Conservation (phyloP, 2,113 vertebrate species). For the Sebastes schlegelii region DNA sequence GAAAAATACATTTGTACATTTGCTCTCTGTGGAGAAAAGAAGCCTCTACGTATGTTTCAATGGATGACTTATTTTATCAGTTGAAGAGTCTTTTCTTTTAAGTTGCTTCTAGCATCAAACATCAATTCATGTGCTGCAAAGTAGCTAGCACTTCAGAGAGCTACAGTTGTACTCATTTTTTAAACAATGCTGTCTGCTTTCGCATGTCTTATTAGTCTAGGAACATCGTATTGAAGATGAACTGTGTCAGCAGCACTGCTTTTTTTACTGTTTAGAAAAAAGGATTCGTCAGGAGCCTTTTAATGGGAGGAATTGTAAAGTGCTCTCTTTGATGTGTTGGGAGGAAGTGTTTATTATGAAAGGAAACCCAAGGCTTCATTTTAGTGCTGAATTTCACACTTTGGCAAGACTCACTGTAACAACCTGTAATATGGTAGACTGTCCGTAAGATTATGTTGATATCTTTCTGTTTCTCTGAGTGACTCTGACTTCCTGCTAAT, state of each 20-base stretch:
- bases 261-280: conserved; percentile 16
- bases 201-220: conserved; percentile 33
- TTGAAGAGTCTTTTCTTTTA: conserved; percentile 37
- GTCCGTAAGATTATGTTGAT: conserved; percentile 6
- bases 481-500: conserved; percentile 22
- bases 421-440: conserved; percentile 23
- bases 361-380: conserved; percentile 1
- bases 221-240: conserved; percentile 36
- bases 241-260: conserved; percentile 17
- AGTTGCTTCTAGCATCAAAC: conserved; percentile 35
- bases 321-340: conserved; percentile 51
- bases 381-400: conserved; percentile 17
- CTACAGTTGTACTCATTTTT: conserved; percentile 17
- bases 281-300: conserved; percentile 35
- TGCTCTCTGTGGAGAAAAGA: conserved; percentile 16
- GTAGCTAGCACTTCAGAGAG: conserved; percentile 31
- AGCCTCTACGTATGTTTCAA: conserved; percentile 22
- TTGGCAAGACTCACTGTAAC: conserved; percentile 6
- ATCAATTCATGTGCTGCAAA: conserved; percentile 45
- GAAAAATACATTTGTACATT: conserved; percentile 44
- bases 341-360: conserved; percentile 29
- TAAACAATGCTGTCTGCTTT: conserved; percentile 29
- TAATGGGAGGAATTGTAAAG: conserved; percentile 38
- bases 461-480: conserved; percentile 2
- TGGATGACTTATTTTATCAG: conserved; percentile 29